phyloP scores from a whole-genome alignment of 2,888 invertebrate genomes.

The Acleris literana region DNA sequence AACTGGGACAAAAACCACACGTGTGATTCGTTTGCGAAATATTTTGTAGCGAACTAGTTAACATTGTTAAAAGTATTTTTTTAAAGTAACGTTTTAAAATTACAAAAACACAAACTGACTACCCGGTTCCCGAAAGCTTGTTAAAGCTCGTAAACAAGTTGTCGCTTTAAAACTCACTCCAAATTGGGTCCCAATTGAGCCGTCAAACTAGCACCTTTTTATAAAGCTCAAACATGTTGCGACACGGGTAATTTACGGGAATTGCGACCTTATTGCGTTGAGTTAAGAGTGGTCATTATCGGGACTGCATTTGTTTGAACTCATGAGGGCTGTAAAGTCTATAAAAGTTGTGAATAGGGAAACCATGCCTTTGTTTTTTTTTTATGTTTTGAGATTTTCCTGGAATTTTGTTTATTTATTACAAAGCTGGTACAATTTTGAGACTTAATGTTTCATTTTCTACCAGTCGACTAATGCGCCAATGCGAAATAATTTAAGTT shows the following conservation, averaged over 20 bases:
- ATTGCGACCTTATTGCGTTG: not conserved
- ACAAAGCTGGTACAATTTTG: not conserved
- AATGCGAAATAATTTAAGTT: no score
- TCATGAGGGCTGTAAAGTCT: constrained; percentile 6
- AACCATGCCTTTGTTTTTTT: not conserved
- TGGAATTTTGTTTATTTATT: not conserved
- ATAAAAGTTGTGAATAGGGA: constrained; percentile 6
- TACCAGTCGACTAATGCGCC: no score
- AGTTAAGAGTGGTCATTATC: constrained; percentile 2
- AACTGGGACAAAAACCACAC: no score
- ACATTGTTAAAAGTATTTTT: no score
- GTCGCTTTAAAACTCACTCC: constrained; percentile 19
- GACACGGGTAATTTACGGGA: not conserved
- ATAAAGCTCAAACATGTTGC: constrained; percentile 6
- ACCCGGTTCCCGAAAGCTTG: constrained; percentile 3
- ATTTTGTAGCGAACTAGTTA: no score
- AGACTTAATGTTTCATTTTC: no score
- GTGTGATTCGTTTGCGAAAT: no score
- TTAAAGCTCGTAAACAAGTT: constrained; percentile 9
- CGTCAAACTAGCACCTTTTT: constrained; percentile 31
- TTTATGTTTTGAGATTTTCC: not conserved
- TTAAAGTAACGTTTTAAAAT: not conserved
- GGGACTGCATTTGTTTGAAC: constrained; percentile 7
- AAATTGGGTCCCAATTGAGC: constrained; percentile 22
- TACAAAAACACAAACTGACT: not conserved